Percentiles rank a stretch among this genome's conserved stretches.
Conservation (phyloP, 2,113 vertebrate species). For the Trogon melanurus region DNA sequence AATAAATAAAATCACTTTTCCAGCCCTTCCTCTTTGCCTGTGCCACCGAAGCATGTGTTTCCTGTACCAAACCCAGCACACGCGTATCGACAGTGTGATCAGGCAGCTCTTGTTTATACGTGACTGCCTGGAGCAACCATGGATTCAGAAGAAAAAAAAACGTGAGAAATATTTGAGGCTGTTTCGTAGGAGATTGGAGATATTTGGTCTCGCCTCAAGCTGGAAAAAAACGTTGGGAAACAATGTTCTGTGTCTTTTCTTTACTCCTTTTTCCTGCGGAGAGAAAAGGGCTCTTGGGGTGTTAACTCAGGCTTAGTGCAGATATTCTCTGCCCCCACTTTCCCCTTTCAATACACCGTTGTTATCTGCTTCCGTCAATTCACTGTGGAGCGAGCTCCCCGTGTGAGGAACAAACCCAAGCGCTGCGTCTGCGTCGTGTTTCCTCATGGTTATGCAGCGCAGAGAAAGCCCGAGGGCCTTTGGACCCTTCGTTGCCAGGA, state of each 20-base stretch:
- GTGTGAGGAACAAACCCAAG: background rate
- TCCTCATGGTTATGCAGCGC: background rate
- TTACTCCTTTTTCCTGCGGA: background rate
- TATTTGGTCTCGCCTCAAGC: background rate
- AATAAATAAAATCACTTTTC: background rate
- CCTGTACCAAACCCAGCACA: background rate
- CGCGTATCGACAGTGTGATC: background rate
- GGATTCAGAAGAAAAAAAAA: background rate
- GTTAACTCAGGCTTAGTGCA: background rate
- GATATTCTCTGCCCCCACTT: background rate
- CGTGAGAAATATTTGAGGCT: no score
- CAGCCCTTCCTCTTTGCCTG: conserved; percentile 53
- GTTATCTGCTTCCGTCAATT: conserved; percentile 24
- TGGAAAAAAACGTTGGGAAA: background rate
- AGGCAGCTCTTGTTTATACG: background rate
- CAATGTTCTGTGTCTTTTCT: background rate
- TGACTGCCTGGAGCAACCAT: background rate
- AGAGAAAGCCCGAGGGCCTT: background rate
- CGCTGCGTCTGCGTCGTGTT: background rate
- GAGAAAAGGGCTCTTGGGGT: background rate
- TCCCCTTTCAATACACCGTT: background rate
- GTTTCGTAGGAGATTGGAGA: background rate
- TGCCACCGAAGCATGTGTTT: conserved; percentile 1
- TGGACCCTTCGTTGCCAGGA: background rate
- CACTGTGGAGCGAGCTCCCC: background rate